Evolutionary conservation across 2,113 vertebrate genomes (phyloP).

Genomic region (Strix uralensis): DNA sequence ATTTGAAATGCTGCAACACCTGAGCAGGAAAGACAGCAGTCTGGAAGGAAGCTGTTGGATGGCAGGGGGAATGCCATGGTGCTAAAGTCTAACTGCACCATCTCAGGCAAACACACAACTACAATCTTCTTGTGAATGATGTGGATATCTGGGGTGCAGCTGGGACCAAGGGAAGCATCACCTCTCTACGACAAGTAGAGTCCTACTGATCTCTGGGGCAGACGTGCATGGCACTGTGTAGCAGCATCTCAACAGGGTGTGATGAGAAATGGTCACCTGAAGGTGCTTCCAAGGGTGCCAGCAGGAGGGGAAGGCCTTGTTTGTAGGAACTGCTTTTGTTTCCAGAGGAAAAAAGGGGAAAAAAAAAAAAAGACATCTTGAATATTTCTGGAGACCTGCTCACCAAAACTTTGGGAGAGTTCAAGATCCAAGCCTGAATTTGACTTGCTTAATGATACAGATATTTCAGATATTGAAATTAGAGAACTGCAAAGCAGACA

Average conservation of each 20-base stretch:
- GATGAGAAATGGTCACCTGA: background rate
- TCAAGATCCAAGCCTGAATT: background rate
- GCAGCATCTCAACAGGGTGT: background rate
- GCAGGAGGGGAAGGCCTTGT: background rate
- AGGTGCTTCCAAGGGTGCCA: background rate
- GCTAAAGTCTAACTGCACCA: background rate
- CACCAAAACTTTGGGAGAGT: background rate
- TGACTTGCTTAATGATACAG: background rate
- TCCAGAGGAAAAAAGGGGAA: background rate
- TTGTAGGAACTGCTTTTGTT: background rate
- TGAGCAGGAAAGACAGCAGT: background rate
- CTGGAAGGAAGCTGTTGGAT: background rate
- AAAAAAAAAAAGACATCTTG: background rate
- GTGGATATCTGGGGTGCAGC: background rate
- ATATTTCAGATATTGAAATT: background rate
- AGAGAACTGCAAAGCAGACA: background rate
- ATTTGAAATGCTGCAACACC: background rate
- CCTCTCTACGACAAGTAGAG: background rate
- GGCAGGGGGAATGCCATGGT: background rate
- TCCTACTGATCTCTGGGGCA: background rate
- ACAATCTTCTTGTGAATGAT: background rate
- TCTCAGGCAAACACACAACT: background rate
- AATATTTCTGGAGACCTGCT: background rate
- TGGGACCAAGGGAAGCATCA: rapidly evolving
- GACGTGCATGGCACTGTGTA: background rate